Evolutionary conservation across 2,113 vertebrate genomes (phyloP).

Genomic region (Casuarius casuarius): DNA sequence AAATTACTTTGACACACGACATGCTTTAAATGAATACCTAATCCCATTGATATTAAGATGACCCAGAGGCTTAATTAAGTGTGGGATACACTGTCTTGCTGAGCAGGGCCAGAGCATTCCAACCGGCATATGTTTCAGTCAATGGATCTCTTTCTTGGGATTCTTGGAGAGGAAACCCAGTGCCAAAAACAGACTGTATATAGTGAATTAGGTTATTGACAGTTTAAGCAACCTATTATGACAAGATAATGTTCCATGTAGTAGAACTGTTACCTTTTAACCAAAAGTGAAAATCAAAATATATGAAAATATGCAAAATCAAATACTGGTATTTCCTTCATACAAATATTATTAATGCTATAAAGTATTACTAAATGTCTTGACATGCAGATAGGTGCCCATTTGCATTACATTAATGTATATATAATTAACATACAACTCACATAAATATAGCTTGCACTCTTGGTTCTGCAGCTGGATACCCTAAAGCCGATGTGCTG

Average conservation of each 20-base stretch:
- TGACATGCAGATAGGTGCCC: background rate
- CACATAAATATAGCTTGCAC: background rate
- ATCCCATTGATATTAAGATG: background rate
- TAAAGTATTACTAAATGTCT: background rate
- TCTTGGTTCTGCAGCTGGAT: background rate
- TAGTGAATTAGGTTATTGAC: background rate
- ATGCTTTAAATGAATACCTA: background rate
- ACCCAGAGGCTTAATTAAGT: background rate
- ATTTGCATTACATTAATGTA: background rate
- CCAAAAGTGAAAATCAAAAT: background rate
- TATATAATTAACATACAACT: background rate
- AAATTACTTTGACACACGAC: background rate
- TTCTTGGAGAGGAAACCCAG: background rate
- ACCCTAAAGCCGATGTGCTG: background rate
- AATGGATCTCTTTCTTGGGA: background rate
- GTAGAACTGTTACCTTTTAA: background rate
- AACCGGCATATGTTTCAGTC: background rate
- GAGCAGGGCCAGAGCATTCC: background rate
- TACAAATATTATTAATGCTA: background rate
- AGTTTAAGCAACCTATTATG: background rate
- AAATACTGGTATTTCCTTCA: background rate
- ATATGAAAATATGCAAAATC: background rate
- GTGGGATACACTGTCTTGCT: background rate
- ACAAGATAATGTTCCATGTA: rapidly evolving
- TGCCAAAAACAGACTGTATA: background rate